phyloP scores from a whole-genome alignment of 1,140 invertebrate genomes.

The Sipha flava region DNA sequence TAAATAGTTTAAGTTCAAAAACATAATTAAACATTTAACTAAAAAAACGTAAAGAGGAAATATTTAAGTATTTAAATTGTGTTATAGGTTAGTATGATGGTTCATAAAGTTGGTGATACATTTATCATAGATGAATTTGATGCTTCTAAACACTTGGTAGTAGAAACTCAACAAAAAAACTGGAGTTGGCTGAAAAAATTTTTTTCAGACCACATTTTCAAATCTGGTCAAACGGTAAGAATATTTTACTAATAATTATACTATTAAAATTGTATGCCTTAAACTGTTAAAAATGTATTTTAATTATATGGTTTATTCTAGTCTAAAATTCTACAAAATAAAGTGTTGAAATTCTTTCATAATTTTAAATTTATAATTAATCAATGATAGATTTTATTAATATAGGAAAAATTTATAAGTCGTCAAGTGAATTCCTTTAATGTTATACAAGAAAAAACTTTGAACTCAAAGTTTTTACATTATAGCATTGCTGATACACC shows the following conservation, averaged over 20 bases:
- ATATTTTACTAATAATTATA: neutral
- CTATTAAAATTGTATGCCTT: neutral
- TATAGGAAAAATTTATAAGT: slow-evolving; percentile 48
- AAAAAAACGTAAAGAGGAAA: no score
- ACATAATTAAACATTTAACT: no score
- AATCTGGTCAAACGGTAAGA: slow-evolving; percentile 54
- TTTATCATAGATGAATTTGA: slow-evolving; percentile 85
- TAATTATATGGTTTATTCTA: neutral
- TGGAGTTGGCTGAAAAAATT: slow-evolving; percentile 86
- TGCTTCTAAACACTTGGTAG: slow-evolving; percentile 70
- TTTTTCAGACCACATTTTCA: slow-evolving; percentile 68
- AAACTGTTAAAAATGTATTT: neutral
- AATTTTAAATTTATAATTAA: neutral
- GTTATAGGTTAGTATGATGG: slow-evolving; percentile 69
- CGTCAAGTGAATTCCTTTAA: slow-evolving; percentile 57
- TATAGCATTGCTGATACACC: slow-evolving; percentile 56
- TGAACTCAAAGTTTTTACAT: slow-evolving; percentile 74
- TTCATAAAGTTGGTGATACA: slow-evolving; percentile 81
- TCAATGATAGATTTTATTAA: neutral
- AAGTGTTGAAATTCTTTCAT: no score
- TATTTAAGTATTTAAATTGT: neutral
- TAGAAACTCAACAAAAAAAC: slow-evolving; percentile 62
- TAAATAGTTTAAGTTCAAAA: no score
- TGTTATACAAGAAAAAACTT: slow-evolving; percentile 60
- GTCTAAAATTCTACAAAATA: no score